Percentiles rank a stretch among this genome's conserved stretches.
Conservation (phyloP, 2,113 vertebrate species). For the Cranoglanis bouderius region DNA sequence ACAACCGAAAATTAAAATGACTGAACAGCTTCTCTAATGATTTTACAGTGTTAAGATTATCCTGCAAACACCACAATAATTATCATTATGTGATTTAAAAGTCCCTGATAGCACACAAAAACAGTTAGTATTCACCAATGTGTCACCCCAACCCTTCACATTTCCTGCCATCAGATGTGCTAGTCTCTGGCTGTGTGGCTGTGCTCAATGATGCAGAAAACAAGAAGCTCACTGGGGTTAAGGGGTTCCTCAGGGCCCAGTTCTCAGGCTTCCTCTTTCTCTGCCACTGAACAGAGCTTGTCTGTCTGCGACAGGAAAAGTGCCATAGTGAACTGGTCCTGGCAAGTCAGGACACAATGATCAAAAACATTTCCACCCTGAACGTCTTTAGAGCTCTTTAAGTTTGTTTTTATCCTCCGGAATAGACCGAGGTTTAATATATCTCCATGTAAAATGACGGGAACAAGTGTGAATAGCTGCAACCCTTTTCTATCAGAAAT, state of each 20-base stretch:
- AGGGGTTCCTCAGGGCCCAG: constrained; percentile 21
- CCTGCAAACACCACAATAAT: background rate
- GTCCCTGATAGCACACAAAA: background rate
- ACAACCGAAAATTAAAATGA: background rate
- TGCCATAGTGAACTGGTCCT: constrained; percentile 15
- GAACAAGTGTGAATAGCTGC: background rate
- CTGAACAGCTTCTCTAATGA: background rate
- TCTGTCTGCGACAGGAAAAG: constrained; percentile 18
- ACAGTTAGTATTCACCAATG: background rate
- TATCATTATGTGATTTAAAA: background rate
- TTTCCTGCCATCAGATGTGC: constrained; percentile 29
- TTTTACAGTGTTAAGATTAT: background rate
- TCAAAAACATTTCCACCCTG: background rate
- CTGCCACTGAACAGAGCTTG: constrained; percentile 36
- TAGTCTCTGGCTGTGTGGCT: background rate
- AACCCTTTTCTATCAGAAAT: background rate
- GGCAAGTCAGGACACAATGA: background rate
- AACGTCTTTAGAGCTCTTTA: background rate
- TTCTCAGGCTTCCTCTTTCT: constrained; percentile 11
- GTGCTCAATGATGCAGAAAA: constrained; percentile 37
- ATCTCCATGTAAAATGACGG: background rate
- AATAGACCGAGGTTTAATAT: background rate
- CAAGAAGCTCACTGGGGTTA: constrained; percentile 28
- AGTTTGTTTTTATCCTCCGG: background rate
- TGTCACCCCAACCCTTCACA: background rate